Conservation (phyloP, 1,140 invertebrate species). For the Dreissena rostriformis region DNA sequence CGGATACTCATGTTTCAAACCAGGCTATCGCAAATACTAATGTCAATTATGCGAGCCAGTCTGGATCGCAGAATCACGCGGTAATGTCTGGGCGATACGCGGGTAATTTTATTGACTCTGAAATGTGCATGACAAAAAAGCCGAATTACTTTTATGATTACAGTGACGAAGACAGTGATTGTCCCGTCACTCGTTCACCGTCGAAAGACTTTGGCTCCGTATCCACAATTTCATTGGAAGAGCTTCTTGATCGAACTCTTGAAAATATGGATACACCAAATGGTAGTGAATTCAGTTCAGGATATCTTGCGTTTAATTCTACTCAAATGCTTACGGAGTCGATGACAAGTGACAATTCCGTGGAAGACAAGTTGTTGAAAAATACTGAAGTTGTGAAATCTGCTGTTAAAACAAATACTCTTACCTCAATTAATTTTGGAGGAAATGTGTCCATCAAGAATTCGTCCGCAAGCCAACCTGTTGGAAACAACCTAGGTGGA, state of each 20-base stretch:
- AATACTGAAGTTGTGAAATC: not conserved
- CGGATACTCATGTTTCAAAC: not conserved
- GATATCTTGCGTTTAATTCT: slow-evolving; percentile 59
- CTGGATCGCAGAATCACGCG: too few relatives aligned
- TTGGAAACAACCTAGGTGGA: slow-evolving; percentile 48
- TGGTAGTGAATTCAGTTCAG: slow-evolving; percentile 73
- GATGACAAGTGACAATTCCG: not conserved
- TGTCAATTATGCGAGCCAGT: too few relatives aligned
- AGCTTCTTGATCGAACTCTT: slow-evolving; percentile 71
- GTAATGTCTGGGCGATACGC: too few relatives aligned
- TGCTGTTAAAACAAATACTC: not conserved
- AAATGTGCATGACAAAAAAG: slow-evolving; percentile 14
- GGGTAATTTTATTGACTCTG: too few relatives aligned
- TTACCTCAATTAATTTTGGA: not conserved
- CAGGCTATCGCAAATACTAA: too few relatives aligned
- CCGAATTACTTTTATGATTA: slow-evolving; percentile 77
- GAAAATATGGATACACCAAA: slow-evolving; percentile 69
- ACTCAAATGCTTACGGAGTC: slow-evolving; percentile 10
- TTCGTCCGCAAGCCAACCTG: not conserved
- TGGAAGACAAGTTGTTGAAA: not conserved
- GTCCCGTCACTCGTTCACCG: slow-evolving; percentile 70
- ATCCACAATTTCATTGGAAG: slow-evolving; percentile 74
- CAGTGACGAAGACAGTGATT: slow-evolving; percentile 77
- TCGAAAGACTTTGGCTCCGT: slow-evolving; percentile 69
- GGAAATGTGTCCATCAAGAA: not conserved